A percentile compares a stretch with the other conserved stretches of the same genome.
phyloP scores from a whole-genome alignment of 2,888 invertebrate species.

The Dromius quadrimaculatus region DNA sequence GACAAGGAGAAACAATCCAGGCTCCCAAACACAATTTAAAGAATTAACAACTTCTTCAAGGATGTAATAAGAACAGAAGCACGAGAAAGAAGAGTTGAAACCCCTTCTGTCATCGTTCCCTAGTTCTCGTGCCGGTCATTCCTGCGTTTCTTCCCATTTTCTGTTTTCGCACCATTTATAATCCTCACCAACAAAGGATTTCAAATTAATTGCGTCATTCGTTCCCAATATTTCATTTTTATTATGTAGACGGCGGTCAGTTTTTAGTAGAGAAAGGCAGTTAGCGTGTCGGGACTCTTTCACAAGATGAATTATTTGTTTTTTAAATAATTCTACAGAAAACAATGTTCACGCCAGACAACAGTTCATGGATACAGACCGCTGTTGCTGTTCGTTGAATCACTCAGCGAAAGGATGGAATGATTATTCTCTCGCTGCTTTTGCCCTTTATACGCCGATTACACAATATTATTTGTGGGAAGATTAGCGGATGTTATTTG shows the following conservation, averaged over 20 bases:
- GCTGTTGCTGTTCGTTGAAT: conserved; percentile 9
- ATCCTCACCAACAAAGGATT: conserved; percentile 46
- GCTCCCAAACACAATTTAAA: conserved; percentile 15
- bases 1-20: too few species aligned
- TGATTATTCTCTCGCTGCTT: conserved; percentile 16
- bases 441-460: conserved; percentile 12
- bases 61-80: neutral
- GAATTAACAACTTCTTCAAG: neutral
- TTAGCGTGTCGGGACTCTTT: conserved; percentile 44
- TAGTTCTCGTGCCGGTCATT: conserved; percentile 38
- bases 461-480: conserved; percentile 4
- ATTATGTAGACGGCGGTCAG: conserved; percentile 50
- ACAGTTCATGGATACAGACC: conserved; percentile 18
- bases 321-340: conserved; percentile 43
- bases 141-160: conserved; percentile 49
- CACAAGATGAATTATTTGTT: conserved; percentile 48
- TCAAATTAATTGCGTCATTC: conserved; percentile 51
- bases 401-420: neutral
- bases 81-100: conserved; percentile 13
- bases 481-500: neutral
- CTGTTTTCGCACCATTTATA: conserved; percentile 50
- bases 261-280: conserved; percentile 43
- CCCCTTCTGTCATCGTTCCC: conserved; percentile 17
- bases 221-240: conserved; percentile 51
- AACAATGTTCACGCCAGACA: conserved; percentile 27